Conservation (phyloP, 1,140 invertebrate species). For the Atta cephalotes region DNA sequence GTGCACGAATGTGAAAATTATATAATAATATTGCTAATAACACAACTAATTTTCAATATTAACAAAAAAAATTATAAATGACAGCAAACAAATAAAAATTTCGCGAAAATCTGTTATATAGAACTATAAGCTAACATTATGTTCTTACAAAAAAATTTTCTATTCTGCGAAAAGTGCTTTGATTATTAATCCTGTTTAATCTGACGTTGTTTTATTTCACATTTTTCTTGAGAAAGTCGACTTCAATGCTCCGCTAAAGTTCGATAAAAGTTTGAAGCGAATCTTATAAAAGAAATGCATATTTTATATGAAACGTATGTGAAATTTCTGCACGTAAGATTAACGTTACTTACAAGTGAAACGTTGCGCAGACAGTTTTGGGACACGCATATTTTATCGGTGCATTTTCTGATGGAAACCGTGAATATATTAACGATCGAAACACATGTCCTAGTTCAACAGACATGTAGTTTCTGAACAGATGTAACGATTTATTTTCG, state of each 20-base stretch:
- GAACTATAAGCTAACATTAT: neutral
- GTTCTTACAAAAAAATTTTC: neutral
- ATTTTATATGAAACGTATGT: conserved; percentile 18
- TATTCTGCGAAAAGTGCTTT: neutral
- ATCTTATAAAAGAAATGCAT: conserved; percentile 33
- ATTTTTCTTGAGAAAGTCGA: conserved; percentile 3
- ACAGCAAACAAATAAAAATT: neutral
- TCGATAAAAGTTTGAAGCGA: conserved; percentile 6
- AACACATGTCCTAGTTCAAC: neutral
- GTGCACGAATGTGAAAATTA: neutral
- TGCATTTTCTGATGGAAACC: conserved; percentile 40
- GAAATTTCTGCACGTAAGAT: conserved; percentile 50
- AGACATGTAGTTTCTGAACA: conserved; percentile 1
- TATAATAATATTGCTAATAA: neutral
- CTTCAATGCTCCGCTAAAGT: neutral
- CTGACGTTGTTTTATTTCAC: conserved; percentile 9
- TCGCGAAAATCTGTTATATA: neutral
- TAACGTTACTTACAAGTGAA: conserved; percentile 35
- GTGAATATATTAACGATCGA: conserved; percentile 45
- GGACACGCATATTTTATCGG: conserved; percentile 47
- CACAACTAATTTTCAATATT: neutral
- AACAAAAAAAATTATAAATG: neutral
- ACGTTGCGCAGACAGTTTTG: conserved; percentile 45
- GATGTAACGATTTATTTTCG: conserved; percentile 34
- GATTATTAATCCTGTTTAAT: conserved; percentile 1